Evolutionary conservation across 2,888 invertebrate species (phyloP), one percentile per base, ranked within the genome.

Genomic region (Epistrophella euchroma): DNA sequence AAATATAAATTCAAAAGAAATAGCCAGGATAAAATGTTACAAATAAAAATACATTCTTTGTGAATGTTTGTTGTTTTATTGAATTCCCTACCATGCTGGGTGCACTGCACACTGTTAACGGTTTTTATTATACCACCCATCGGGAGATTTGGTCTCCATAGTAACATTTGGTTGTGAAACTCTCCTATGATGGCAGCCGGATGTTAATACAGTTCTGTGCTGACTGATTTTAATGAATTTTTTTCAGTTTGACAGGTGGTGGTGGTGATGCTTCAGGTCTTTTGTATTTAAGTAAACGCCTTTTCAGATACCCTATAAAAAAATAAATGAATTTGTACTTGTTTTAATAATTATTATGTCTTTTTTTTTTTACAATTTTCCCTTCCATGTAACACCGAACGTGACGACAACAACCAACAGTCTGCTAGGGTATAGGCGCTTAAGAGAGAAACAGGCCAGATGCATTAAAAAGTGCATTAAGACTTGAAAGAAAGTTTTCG

Each of bases 401-500:
- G 17, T 6, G 2, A 55, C 56, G 25, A 28, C 43, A 50, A 50
- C 25, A 19, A 50, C 17, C 37, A 40, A 43, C 40, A 32, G 56
- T 56, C 40, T 56, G 64, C 47, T 47, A 47, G 64, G 47, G 55
- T 66, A n/a, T n/a, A 47, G 64, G 47, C 62, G 58, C 11, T 47
- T 7, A 62, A 58, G 11, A 13, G n/a, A 15, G 10, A 62, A 22
- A 45, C 45, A 19, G 62, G 68, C 52, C 56, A 68, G 70, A 86
- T 86, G 85, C 85, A 86, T 86, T 86, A 86, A 77, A 60, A 86
- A 86, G 76, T 86, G 81, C 85, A 86, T 86, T 86, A 81, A 81
- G 72, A 76, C 68, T 60, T 81, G 68, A 56, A 71, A 71, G 75
- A 72, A 70, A 71, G 68, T 66, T 66, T 66, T 47, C n/a, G 7